A percentile compares a stretch with the other conserved stretches of the same genome.
Evolutionary conservation across 2,113 vertebrate genomes (phyloP).

Genomic region (Dermatemys mawii): DNA sequence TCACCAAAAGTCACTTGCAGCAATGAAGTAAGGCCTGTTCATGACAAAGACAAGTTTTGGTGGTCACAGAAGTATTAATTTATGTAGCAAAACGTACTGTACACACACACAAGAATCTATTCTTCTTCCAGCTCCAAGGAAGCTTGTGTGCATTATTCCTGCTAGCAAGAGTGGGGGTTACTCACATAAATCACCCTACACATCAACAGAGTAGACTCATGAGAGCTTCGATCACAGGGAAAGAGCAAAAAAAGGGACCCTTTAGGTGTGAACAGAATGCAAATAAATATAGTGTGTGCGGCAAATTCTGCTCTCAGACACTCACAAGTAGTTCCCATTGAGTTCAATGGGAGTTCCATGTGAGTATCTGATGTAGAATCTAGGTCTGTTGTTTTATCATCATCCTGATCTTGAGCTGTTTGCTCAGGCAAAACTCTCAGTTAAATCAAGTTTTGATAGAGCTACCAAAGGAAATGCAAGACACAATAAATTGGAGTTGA

Average conservation of each 20-base stretch:
- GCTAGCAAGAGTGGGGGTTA: not conserved
- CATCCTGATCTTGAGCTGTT: not conserved
- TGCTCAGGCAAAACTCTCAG: not conserved
- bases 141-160: not conserved
- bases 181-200: not conserved
- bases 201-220: not conserved
- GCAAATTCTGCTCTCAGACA: not conserved
- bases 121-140: slow-evolving; percentile 5
- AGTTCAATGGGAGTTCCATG: not conserved
- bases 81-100: not conserved
- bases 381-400: not conserved
- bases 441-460: not conserved
- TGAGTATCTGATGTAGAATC: not conserved
- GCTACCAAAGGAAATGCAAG: not conserved
- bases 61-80: slow-evolving; percentile 5
- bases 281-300: not conserved
- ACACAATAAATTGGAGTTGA: not conserved
- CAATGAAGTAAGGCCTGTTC: not conserved
- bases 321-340: not conserved
- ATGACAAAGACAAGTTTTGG: slow-evolving; percentile 11
- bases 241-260: not conserved
- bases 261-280: not conserved
- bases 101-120: not conserved
- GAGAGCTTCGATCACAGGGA: not conserved
- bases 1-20: slow-evolving; percentile 37